phyloP scores from a whole-genome alignment of 2,113 vertebrate genomes.

The Oncorhynchus keta region DNA sequence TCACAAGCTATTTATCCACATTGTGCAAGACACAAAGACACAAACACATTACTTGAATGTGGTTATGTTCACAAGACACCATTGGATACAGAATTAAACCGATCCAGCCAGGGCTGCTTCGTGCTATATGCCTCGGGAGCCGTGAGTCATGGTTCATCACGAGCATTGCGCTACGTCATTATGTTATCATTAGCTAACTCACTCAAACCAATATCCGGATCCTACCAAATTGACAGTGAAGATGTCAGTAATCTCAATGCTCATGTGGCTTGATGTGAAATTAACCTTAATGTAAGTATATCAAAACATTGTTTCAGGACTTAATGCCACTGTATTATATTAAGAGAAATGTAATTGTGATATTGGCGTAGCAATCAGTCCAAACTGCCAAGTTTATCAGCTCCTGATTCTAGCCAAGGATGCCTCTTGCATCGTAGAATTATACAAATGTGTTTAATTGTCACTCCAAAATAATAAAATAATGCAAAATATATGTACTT shows the following conservation, averaged over 20 bases:
- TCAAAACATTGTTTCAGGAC: slow-evolving; percentile 55
- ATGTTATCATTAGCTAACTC: slow-evolving; percentile 48
- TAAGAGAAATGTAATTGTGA: slow-evolving; percentile 34
- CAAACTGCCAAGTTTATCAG: neutral
- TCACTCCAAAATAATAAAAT: no score
- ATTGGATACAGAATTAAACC: neutral
- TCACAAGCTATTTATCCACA: neutral
- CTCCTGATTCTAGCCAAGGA: neutral
- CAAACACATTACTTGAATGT: slow-evolving; percentile 27
- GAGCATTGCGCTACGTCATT: slow-evolving; percentile 29
- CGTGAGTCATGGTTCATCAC: slow-evolving; percentile 18
- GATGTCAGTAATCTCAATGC: slow-evolving; percentile 62
- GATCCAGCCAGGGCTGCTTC: slow-evolving; percentile 22
- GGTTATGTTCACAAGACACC: slow-evolving; percentile 45
- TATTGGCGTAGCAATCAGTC: slow-evolving; percentile 1
- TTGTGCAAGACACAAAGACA: slow-evolving; percentile 13
- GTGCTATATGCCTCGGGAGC: slow-evolving; percentile 6
- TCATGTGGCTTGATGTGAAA: slow-evolving; percentile 64
- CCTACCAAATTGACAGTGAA: slow-evolving; percentile 54
- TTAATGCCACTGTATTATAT: slow-evolving; percentile 42
- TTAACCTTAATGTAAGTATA: slow-evolving; percentile 65
- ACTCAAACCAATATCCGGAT: slow-evolving; percentile 49
- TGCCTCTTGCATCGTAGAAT: neutral
- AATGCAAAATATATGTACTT: no score
- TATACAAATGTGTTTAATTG: neutral